Evolutionary conservation across 2,113 vertebrate genomes (phyloP), one percentile per base, ranked within the genome.

Genomic region (Hemichromis elongatus): DNA sequence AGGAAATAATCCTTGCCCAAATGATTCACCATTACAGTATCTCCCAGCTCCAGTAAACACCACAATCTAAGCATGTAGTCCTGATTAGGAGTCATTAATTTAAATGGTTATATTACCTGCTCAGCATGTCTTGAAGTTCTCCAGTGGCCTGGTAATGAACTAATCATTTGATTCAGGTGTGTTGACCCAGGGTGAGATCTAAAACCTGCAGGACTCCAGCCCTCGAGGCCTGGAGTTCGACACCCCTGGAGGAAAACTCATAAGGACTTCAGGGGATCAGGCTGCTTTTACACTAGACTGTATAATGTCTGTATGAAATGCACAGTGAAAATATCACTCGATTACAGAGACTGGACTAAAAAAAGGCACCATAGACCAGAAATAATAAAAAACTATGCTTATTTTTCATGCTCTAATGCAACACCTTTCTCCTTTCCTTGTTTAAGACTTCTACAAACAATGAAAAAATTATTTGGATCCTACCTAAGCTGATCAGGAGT

Each of bases 41-140:
- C 19, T 40, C 11, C 35, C 11, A 66, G 19, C 2, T 40, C 0
- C 24, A 68, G 12, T 1, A 68, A 42, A 42, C 9, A 68, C 42
- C 19, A 40, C 16, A 12, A 68, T 24, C n/a, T 42, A 68, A 68
- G n/a, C 35, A 68, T 40, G 7, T 68, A 68, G n/a, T 14, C 4
- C 7, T 0, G 5, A 68, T 42, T 26, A 42, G 7, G 1, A 68
- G 13, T 68, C 0, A 4, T 8, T 6, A 42, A n/a, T n/a, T n/a
- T n/a, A n/a, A n/a, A n/a, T n/a, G n/a, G n/a, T n/a, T n/a, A n/a
- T n/a, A n/a, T n/a, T n/a, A n/a, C n/a, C n/a, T n/a, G n/a, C n/a
- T n/a, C n/a, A n/a, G n/a, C n/a, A n/a, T n/a, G n/a, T n/a, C n/a
- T n/a, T n/a, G n/a, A n/a, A n/a, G n/a, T n/a, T n/a, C n/a, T n/a